A percentile compares a stretch with the other conserved stretches of the same genome.
These are phyloP conservation scores for Phrixothrix hirtus DNA, from an alignment of 2,888 invertebrate genomes.

Conservation along the genomic window DNA sequence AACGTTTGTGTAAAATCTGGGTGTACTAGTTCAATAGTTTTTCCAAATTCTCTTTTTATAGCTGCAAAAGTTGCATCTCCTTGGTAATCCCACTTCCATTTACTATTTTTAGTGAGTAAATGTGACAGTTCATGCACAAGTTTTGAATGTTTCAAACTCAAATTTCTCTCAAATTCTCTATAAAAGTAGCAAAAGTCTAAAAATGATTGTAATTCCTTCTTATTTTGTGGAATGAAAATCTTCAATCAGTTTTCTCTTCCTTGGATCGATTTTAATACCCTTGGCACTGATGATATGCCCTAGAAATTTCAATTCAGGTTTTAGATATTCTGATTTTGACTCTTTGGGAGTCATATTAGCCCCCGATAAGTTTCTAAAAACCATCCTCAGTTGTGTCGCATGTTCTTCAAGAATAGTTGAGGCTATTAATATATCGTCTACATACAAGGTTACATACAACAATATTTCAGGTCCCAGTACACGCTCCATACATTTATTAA, in stretches of 20 bases:
- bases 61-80: slow-evolving; percentile 12
- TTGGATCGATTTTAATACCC: slow-evolving; percentile 21
- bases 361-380: no score
- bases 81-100: slow-evolving; percentile 5
- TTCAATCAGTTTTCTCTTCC: slow-evolving; percentile 34
- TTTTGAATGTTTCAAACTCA: slow-evolving; percentile 27
- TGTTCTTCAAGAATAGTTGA: no score
- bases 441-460: no score
- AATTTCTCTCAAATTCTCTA: slow-evolving; percentile 36
- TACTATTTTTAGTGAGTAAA: slow-evolving; percentile 15
- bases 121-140: slow-evolving; percentile 22
- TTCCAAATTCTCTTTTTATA: slow-evolving; percentile 5
- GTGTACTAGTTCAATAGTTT: slow-evolving; percentile 15
- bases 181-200: slow-evolving; percentile 39
- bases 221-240: slow-evolving; percentile 38
- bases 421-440: no score
- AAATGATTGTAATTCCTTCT: slow-evolving; percentile 39
- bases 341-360: no score
- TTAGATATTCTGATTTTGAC: no score
- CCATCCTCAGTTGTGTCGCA: no score
- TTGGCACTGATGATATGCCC: no score
- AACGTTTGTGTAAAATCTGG: slow-evolving; percentile 10
- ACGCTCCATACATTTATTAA: no score
- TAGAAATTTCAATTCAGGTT: no score
- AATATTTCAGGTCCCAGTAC: no score